These are phyloP conservation scores for Drepanosiphum platanoidis DNA, from an alignment of 2,888 invertebrate species.

Conservation along the genomic window DNA sequence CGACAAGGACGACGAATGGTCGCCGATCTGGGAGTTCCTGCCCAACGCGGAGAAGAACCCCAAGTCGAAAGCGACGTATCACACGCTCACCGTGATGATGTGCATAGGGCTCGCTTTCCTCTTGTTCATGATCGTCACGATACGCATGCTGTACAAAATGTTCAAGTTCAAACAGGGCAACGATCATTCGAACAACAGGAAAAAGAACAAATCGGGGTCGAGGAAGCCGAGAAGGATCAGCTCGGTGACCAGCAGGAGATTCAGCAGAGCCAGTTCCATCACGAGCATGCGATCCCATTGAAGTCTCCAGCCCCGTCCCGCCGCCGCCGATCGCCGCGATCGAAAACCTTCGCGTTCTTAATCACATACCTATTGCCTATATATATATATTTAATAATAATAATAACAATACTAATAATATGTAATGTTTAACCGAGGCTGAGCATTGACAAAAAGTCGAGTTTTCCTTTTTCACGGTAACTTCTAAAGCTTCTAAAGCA, in stretches of 20 bases:
- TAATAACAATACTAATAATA: no score
- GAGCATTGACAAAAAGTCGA: no score
- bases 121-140: constrained; percentile 53
- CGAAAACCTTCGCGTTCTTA: no score
- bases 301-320: no score
- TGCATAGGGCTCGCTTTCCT: constrained; percentile 52
- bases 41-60: constrained; percentile 48
- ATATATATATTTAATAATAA: no score
- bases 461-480: no score
- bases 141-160: constrained; percentile 55
- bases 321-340: no score
- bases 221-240: neutral
- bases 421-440: no score
- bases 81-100: constrained; percentile 24
- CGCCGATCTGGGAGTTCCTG: constrained; percentile 57
- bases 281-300: constrained; percentile 14
- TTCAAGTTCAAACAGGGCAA: constrained; percentile 49
- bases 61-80: constrained; percentile 28
- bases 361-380: no score
- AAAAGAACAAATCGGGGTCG: neutral
- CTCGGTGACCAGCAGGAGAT: constrained; percentile 33
- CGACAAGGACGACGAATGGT: constrained; percentile 39
- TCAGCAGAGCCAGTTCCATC: constrained; percentile 46
- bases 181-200: constrained; percentile 5
- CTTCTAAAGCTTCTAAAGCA: no score